A percentile compares a stretch with the other conserved stretches of the same genome.
These are phyloP conservation scores for Ctenosaura bakeri DNA, from an alignment of 2,797 vertebrate species.

Conservation along the genomic window DNA sequence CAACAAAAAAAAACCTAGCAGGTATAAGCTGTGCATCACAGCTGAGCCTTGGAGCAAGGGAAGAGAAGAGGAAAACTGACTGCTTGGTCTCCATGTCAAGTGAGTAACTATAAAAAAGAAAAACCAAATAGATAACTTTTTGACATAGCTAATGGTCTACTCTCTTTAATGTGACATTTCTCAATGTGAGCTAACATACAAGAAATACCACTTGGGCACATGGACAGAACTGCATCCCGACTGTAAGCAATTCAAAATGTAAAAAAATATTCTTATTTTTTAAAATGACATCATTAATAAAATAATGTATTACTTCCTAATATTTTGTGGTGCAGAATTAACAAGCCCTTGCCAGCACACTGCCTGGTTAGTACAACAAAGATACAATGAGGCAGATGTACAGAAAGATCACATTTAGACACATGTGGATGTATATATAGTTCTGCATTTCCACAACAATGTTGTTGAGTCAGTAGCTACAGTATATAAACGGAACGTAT, in stretches of 20 bases:
- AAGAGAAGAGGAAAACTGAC: neutral
- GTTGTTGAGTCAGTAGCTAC: neutral
- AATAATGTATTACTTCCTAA: neutral
- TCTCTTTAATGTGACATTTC: neutral
- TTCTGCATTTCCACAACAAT: neutral
- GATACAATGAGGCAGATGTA: neutral
- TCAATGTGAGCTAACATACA: neutral
- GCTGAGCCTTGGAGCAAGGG: neutral
- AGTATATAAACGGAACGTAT: conserved; percentile 37
- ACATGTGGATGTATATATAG: neutral
- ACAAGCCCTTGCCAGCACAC: neutral
- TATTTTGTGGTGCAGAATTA: neutral
- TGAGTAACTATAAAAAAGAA: neutral
- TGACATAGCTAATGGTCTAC: neutral
- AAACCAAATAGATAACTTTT: neutral
- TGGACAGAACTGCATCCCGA: neutral
- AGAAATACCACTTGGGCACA: neutral
- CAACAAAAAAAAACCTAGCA: neutral
- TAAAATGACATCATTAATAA: neutral
- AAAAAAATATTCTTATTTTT: neutral
- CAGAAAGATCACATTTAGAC: neutral
- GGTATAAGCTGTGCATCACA: neutral
- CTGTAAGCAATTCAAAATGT: conserved; percentile 1
- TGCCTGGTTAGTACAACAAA: conserved; percentile 2
- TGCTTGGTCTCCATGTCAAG: neutral